Evolutionary conservation across 2,113 vertebrate genomes (phyloP).

Genomic region (Misgurnus anguillicaudatus): DNA sequence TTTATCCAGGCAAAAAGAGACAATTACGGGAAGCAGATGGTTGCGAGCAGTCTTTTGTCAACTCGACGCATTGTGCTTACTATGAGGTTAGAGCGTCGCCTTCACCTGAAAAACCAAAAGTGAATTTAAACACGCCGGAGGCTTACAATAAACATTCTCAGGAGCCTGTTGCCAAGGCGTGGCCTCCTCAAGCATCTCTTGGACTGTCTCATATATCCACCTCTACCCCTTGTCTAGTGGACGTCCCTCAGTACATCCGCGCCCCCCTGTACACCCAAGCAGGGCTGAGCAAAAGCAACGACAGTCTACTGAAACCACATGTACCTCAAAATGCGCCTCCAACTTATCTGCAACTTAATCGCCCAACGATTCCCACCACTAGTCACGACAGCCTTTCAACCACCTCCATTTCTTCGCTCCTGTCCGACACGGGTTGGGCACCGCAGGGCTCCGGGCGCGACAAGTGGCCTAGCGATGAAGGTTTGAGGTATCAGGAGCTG

Average conservation of each 20-base stretch:
- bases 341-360: background rate
- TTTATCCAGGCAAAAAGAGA: constrained; percentile 37
- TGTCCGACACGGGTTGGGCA: constrained; percentile 27
- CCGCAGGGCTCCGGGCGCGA: constrained; percentile 3
- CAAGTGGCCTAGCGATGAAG: constrained; percentile 52
- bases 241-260: background rate
- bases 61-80: constrained; percentile 1
- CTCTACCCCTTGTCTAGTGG: constrained; percentile 54
- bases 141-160: background rate
- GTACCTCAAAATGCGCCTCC: constrained; percentile 48
- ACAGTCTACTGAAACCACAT: constrained; percentile 14
- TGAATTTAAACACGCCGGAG: background rate
- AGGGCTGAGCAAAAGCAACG: constrained; percentile 33
- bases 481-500: constrained; percentile 40
- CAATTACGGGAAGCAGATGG: constrained; percentile 47
- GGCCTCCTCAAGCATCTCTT: constrained; percentile 28
- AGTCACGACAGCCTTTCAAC: constrained; percentile 47
- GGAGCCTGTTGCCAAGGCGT: background rate
- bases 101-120: background rate
- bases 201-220: constrained; percentile 28
- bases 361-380: background rate
- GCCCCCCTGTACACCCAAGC: background rate
- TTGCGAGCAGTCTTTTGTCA: constrained; percentile 16
- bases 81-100: constrained; percentile 1
- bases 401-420: constrained; percentile 11